Conservation (phyloP, 2,797 vertebrate species). For the Streptopelia turtur region DNA sequence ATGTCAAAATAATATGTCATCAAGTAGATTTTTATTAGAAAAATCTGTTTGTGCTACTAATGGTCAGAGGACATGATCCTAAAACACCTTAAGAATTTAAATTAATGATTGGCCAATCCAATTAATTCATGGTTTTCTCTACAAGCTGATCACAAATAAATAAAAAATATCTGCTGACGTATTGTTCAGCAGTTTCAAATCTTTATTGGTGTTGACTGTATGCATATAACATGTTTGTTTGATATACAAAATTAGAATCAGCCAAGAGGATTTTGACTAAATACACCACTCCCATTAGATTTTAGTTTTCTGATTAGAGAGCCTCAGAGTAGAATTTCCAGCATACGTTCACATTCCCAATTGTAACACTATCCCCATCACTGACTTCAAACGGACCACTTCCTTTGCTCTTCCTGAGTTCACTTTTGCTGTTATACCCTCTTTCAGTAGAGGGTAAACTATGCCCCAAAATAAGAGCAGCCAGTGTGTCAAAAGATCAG, state of each 20-base stretch:
- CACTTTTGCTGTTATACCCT: not conserved
- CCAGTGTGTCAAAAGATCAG: not conserved
- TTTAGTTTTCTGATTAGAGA: not conserved
- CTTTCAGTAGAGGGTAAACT: not conserved
- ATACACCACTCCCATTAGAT: not conserved
- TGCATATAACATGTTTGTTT: not conserved
- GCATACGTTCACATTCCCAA: not conserved
- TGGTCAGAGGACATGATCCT: not conserved
- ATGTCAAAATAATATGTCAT: not conserved
- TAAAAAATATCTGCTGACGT: not conserved
- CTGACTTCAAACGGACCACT: not conserved
- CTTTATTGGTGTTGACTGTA: not conserved
- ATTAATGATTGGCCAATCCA: not conserved
- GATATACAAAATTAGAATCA: not conserved
- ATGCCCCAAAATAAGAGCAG: not conserved
- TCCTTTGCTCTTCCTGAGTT: not conserved
- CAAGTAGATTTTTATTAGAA: not conserved
- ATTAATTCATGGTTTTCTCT: not conserved
- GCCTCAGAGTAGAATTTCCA: not conserved
- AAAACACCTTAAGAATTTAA: not conserved
- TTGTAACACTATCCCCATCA: not conserved
- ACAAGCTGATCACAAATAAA: not conserved
- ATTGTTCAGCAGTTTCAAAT: slow-evolving; percentile 1
- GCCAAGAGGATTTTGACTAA: not conserved
- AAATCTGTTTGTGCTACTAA: not conserved